phyloP scores from a whole-genome alignment of 2,797 vertebrate species.

The Garrulus glandarius region DNA sequence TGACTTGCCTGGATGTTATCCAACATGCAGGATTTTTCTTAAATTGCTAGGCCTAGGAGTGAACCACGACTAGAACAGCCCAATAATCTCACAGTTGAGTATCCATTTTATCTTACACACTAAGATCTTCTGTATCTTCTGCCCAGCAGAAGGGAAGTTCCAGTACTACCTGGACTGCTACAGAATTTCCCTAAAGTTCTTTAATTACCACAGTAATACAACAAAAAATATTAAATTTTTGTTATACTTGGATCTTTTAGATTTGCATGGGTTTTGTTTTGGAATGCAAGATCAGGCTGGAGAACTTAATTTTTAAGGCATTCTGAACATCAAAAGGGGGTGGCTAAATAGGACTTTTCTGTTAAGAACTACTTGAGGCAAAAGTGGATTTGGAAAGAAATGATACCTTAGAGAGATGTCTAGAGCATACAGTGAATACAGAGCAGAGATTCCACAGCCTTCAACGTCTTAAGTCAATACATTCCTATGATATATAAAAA shows the following conservation, averaged over 20 bases:
- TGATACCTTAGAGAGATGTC: background rate
- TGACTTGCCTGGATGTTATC: slow-evolving; percentile 30
- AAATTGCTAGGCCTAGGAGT: background rate
- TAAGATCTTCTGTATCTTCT: background rate
- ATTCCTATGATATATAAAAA: background rate
- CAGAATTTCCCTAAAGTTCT: background rate
- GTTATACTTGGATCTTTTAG: background rate
- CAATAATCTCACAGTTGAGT: background rate
- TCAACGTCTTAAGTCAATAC: background rate
- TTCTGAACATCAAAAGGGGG: background rate
- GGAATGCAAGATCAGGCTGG: background rate
- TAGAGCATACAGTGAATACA: background rate
- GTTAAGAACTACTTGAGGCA: background rate
- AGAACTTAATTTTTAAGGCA: background rate
- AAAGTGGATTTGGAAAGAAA: background rate
- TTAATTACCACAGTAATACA: background rate
- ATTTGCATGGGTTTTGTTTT: background rate
- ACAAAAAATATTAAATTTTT: background rate
- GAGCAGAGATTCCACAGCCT: background rate
- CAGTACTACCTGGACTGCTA: background rate
- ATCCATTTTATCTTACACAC: background rate
- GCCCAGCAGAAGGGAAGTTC: background rate
- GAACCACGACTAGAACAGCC: background rate
- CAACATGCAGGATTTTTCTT: background rate
- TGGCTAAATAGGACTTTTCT: background rate